Conservation (phyloP, 2,113 vertebrate species). For the Platichthys flesus region DNA sequence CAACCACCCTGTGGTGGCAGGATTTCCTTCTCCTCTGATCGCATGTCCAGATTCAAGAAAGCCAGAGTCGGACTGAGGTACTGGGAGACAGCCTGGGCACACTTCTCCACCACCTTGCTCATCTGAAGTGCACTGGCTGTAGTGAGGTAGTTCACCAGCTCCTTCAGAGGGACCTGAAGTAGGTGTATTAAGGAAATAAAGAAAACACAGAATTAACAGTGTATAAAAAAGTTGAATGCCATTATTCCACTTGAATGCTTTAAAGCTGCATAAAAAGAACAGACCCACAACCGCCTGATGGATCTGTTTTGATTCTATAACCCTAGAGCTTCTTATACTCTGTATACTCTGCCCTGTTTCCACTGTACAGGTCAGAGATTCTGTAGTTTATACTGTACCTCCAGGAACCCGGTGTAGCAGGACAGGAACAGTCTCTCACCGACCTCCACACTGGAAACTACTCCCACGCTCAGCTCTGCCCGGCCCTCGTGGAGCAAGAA, state of each 20-base stretch:
- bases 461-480: constrained; percentile 63
- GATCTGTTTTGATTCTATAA: neutral
- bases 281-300: neutral
- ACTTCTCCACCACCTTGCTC: constrained; percentile 77
- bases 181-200: neutral
- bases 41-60: constrained; percentile 29
- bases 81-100: constrained; percentile 69
- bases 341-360: neutral
- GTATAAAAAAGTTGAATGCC: neutral
- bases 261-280: neutral
- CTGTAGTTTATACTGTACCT: constrained; percentile 46
- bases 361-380: neutral
- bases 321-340: neutral
- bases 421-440: constrained; percentile 74
- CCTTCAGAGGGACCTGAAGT: constrained; percentile 64
- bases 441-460: constrained; percentile 67
- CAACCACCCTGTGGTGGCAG: neutral
- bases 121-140: constrained; percentile 79
- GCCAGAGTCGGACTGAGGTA: constrained; percentile 64
- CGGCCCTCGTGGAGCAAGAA: constrained; percentile 74
- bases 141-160: constrained; percentile 77
- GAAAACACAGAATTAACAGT: neutral
- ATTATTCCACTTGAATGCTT: neutral
- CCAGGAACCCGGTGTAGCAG: constrained; percentile 78
- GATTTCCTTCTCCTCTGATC: constrained; percentile 12